Evolutionary conservation across 23 tunicate species (phyloP).

Genomic region (Ciona savignyi): DNA sequence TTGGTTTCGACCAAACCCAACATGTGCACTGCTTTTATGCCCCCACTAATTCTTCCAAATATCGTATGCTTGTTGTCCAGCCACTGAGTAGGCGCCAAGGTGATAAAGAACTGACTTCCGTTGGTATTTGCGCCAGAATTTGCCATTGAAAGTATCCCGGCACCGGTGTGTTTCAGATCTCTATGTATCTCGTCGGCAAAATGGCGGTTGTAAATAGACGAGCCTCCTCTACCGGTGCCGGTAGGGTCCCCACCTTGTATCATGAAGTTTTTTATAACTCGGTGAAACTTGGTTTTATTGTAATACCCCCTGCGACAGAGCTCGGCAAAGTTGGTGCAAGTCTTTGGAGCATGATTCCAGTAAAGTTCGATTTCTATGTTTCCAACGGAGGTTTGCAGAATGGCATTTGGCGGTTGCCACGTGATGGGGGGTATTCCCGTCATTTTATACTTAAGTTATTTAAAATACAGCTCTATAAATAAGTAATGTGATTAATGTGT

Average conservation of each 20-base stretch:
- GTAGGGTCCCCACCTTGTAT: conserved; percentile 99
- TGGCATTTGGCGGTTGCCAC: conserved; percentile 58
- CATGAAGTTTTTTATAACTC: conserved; percentile 92
- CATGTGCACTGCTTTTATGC: conserved; percentile 71
- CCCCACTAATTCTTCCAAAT: conserved; percentile 88
- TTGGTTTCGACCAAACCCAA: conserved; percentile 83
- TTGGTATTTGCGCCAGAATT: conserved; percentile 96
- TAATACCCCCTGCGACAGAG: conserved; percentile 93
- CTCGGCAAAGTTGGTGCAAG: conserved; percentile 95
- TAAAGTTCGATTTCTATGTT: conserved; percentile 76
- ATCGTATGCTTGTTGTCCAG: conserved; percentile 96
- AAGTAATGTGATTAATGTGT: no score
- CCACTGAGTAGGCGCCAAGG: conserved; percentile 97
- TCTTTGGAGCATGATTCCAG: conserved; percentile 96
- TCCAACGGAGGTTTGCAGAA: conserved; percentile 65
- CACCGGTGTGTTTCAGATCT: conserved; percentile 95
- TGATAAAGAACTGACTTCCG: conserved; percentile 96
- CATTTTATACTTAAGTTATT: no score
- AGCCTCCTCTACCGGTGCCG: conserved; percentile 98
- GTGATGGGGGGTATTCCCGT: conserved; percentile 59
- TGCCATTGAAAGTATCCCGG: conserved; percentile 99
- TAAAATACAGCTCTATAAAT: no score
- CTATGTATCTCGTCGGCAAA: conserved; percentile 92
- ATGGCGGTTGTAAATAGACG: conserved; percentile 87
- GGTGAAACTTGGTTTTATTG: conserved; percentile 84